Conservation (phyloP, 2,797 vertebrate genomes). For the Chelmon rostratus region DNA sequence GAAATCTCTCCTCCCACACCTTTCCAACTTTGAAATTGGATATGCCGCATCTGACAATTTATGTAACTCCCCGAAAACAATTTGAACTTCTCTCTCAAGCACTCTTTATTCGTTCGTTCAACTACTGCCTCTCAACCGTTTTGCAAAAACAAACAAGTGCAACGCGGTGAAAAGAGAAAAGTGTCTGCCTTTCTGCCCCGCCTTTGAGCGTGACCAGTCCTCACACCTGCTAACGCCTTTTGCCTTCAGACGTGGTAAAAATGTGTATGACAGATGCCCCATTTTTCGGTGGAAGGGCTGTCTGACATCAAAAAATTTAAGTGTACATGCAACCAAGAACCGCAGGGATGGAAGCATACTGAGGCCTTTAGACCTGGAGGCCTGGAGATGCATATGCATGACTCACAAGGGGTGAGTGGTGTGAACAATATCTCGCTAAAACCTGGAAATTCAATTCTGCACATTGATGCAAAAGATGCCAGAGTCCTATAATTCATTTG, state of each 20-base stretch:
- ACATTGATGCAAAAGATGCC: too few species aligned
- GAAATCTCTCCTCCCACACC: neutral
- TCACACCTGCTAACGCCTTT: neutral
- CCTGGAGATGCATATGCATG: too few species aligned
- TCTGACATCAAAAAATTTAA: too few species aligned
- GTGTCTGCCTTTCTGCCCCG: neutral
- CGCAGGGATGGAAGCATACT: too few species aligned
- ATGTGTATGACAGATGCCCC: neutral
- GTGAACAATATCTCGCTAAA: too few species aligned
- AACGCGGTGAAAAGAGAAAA: neutral
- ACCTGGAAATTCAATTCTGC: too few species aligned
- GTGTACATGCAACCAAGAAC: too few species aligned
- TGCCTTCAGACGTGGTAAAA: neutral
- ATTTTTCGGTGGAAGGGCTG: too few species aligned
- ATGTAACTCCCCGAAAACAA: neutral
- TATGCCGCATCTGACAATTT: neutral
- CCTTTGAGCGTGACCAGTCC: neutral
- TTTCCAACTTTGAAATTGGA: neutral
- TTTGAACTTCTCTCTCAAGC: neutral
- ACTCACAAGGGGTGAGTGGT: too few species aligned
- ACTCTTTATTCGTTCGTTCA: neutral
- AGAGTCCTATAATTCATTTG: too few species aligned
- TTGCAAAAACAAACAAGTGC: neutral
- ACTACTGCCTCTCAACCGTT: neutral
- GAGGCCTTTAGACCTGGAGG: too few species aligned